Evolutionary conservation across 2,888 invertebrate species (phyloP).

Genomic region (Seira sanloemensis): DNA sequence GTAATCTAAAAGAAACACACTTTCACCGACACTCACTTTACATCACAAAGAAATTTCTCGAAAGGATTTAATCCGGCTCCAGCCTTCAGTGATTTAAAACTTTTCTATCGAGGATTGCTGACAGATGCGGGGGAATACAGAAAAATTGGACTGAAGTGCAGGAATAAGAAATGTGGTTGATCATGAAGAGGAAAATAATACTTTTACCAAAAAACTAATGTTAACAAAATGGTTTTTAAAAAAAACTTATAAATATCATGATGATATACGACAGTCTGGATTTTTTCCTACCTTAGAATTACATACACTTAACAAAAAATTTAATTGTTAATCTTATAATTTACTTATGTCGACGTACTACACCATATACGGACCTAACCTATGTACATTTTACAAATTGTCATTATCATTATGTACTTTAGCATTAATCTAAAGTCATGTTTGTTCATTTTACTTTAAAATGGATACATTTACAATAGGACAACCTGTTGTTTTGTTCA

Average conservation of each 20-base stretch:
- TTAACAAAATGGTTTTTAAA: conserved; percentile 9
- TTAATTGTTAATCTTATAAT: not conserved
- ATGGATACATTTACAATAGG: no score
- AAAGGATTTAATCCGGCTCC: no score
- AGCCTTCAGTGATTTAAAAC: not conserved
- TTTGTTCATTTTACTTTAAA: not conserved
- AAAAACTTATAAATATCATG: conserved; percentile 36
- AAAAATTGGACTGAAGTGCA: not conserved
- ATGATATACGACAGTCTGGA: conserved; percentile 54
- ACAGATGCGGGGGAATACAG: not conserved
- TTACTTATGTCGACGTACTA: not conserved
- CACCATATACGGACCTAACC: not conserved
- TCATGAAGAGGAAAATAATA: not conserved
- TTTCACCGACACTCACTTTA: not conserved
- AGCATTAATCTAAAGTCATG: not conserved
- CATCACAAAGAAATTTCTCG: not conserved
- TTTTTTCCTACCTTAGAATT: conserved; percentile 34
- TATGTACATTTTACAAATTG: not conserved
- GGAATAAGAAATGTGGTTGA: not conserved
- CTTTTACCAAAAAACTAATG: not conserved
- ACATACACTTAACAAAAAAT: not conserved
- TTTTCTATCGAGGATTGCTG: not conserved
- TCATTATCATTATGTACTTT: conserved; percentile 12
- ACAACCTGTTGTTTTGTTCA: no score
- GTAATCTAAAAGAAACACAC: not conserved